These are phyloP conservation scores for Sesamia inferens DNA, from an alignment of 2,888 invertebrate genomes.

Conservation along the genomic window DNA sequence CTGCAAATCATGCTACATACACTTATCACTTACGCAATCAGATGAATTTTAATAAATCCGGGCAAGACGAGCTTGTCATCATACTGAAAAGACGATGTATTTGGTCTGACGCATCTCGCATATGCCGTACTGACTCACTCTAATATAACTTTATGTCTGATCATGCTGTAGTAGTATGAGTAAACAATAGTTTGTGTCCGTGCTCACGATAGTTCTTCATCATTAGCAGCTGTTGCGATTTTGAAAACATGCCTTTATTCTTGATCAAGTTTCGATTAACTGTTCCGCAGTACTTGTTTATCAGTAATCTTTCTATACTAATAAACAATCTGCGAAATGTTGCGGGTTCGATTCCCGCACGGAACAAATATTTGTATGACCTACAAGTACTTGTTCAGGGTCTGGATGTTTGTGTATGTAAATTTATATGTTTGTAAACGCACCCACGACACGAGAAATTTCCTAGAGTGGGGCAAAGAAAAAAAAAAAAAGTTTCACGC, in stretches of 20 bases:
- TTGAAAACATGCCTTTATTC: constrained; percentile 10
- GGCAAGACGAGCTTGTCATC: not conserved
- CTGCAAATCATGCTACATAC: not conserved
- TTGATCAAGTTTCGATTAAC: not conserved
- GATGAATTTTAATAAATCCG: constrained; percentile 10
- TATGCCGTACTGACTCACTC: constrained; percentile 14
- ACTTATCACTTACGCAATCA: too few species aligned
- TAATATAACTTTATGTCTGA: not conserved
- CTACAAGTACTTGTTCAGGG: too few species aligned
- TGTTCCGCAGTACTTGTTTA: not conserved
- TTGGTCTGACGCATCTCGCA: not conserved
- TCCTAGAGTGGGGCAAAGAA: too few species aligned
- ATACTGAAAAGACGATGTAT: not conserved
- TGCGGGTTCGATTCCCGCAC: too few species aligned
- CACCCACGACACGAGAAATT: too few species aligned
- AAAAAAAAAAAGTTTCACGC: too few species aligned
- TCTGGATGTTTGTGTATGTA: too few species aligned
- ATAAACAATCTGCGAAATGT: too few species aligned
- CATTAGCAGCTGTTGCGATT: constrained; percentile 15
- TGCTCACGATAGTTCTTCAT: constrained; percentile 13
- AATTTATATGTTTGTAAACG: too few species aligned
- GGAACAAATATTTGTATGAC: too few species aligned
- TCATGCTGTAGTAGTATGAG: constrained; percentile 10
- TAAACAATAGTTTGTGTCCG: constrained; percentile 2
- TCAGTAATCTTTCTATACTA: too few species aligned